Percentiles rank a stretch among this genome's conserved stretches.
These are phyloP conservation scores for Phaonia tiefii DNA, from an alignment of 2,888 invertebrate species.

Conservation along the genomic window DNA sequence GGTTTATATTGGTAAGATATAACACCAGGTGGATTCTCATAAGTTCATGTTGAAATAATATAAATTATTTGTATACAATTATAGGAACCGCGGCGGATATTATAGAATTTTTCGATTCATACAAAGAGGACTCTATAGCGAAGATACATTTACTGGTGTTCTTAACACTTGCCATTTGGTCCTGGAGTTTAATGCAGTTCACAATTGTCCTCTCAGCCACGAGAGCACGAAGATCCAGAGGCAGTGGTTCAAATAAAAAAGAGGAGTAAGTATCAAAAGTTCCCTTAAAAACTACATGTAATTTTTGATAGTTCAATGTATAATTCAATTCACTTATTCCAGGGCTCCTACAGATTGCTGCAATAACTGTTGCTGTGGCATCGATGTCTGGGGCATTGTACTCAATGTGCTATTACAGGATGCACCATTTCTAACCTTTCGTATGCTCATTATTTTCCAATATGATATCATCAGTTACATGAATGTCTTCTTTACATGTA, in stretches of 20 bases:
- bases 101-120: slow-evolving; percentile 98
- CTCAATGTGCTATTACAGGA: slow-evolving; percentile 93
- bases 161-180: slow-evolving; percentile 94
- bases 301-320: too few species aligned
- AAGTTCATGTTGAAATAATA: too few species aligned
- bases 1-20: slow-evolving; percentile 89
- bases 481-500: slow-evolving; percentile 97
- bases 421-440: slow-evolving; percentile 92
- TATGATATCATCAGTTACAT: slow-evolving; percentile 95
- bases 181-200: slow-evolving; percentile 96
- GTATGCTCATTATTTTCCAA: slow-evolving; percentile 92
- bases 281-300: too few species aligned
- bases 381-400: slow-evolving; percentile 94
- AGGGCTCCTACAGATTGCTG: slow-evolving; percentile 80
- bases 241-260: slow-evolving; percentile 80
- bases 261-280: slow-evolving; percentile 73
- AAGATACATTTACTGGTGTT: slow-evolving; percentile 90
- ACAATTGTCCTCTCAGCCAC: slow-evolving; percentile 96
- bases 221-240: slow-evolving; percentile 88
- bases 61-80: slow-evolving; percentile 8
- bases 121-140: slow-evolving; percentile 92
- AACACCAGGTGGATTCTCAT: too few species aligned
- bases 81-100: slow-evolving; percentile 95
- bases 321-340: slow-evolving; percentile 2
- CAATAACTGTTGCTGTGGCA: slow-evolving; percentile 88